These are phyloP conservation scores for Cydia fagiglandana DNA, from an alignment of 1,140 invertebrate species.

Conservation along the genomic window DNA sequence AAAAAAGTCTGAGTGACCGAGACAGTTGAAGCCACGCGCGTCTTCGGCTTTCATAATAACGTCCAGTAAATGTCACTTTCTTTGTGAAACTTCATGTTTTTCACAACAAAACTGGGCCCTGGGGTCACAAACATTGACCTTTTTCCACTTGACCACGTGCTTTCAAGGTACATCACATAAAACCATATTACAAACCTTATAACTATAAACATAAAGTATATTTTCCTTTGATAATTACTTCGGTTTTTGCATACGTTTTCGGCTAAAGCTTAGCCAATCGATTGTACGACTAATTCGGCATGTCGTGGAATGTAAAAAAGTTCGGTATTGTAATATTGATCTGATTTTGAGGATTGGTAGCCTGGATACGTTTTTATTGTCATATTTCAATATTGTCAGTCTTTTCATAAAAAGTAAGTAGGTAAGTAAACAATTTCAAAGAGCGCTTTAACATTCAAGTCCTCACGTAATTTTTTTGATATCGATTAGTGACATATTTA, in stretches of 20 bases:
- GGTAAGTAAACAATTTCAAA: too few species aligned
- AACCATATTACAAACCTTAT: neutral
- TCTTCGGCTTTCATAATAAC: too few species aligned
- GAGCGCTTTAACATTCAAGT: too few species aligned
- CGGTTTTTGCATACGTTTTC: constrained; percentile 2
- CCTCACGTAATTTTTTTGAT: too few species aligned
- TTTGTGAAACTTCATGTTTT: neutral
- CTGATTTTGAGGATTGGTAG: constrained; percentile 2
- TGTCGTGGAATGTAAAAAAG: constrained; percentile 19
- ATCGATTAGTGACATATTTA: too few species aligned
- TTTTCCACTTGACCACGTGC: neutral
- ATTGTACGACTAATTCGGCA: neutral
- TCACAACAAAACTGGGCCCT: neutral
- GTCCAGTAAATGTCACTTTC: neutral
- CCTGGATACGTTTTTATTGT: too few species aligned
- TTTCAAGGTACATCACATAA: neutral
- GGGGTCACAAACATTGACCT: neutral
- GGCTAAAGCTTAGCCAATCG: constrained; percentile 7
- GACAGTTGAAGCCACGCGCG: too few species aligned
- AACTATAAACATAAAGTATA: neutral
- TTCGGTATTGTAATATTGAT: neutral
- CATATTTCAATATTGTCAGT: too few species aligned
- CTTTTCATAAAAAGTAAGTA: too few species aligned
- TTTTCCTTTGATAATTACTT: neutral
- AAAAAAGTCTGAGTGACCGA: too few species aligned